Evolutionary conservation across 1,140 invertebrate species (phyloP), one percentile per base, ranked within the genome.

Genomic region (Myzus persicae): DNA sequence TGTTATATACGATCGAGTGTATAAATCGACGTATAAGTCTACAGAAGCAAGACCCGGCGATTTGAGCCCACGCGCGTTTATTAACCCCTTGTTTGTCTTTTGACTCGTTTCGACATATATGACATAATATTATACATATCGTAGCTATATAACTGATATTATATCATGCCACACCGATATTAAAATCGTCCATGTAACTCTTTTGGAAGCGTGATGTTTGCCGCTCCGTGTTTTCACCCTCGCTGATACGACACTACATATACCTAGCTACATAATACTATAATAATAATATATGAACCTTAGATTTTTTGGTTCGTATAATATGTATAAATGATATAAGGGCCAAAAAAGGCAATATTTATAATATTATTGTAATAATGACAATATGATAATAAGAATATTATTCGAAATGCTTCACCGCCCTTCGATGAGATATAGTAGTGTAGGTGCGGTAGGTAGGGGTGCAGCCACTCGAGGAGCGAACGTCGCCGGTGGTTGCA

Each of bases 11-110:
- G 59, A 76, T n/a, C 59, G n/a, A 76, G 8, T n/a, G 14, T 67
- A 31, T n/a, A n/a, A n/a, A 18, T 31, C 31, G 31, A 36, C 48
- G 18, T 76, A n/a, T 76, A 76, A 76, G 59, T 76, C 31, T 76
- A n/a, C 14, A 76, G 59, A 76, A 76, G 31, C 59, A 76, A 14
- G 31, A 76, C 59, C 18, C 18, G 59, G 14, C n/a, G 59, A 76
- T 76, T 76, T 76, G n/a, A n/a, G 31, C 59, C 31, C 59, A 76
- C 88, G 42, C 76, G 24, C 46, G n/a, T 82, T 51, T 92, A 82
- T 82, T 48, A 82, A 92, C 91, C 24, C 44, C 76, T 92, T 81
- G 44, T 92, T 92, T 92, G 91, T 84, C 40, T 92, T 82, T 76
- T 76, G 44, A n/a, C 67, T 92, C 91, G 44, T 92, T 81, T 81